Conservation (phyloP, 2,888 invertebrate species). For the Apamea epomidion region DNA sequence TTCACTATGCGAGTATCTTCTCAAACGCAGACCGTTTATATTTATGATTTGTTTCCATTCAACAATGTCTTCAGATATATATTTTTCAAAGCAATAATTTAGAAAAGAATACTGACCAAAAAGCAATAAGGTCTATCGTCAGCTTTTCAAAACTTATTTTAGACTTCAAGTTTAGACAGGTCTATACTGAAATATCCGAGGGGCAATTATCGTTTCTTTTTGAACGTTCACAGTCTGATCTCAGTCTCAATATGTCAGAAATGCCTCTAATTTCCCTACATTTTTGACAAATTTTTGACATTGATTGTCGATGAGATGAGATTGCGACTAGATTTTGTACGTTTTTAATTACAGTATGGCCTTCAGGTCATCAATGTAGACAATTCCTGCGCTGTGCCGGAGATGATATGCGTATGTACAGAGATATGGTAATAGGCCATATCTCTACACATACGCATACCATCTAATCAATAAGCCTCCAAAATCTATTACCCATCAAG, state of each 20-base stretch:
- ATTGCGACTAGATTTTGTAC: too few species aligned
- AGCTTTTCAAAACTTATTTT: not conserved
- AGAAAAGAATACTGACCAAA: not conserved
- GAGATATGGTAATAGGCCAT: conserved; percentile 15
- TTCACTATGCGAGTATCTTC: conserved; percentile 60
- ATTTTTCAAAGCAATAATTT: not conserved
- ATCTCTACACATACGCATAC: conserved; percentile 2
- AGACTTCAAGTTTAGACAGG: not conserved
- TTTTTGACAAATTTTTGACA: too few species aligned
- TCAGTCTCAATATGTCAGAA: too few species aligned
- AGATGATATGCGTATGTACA: not conserved
- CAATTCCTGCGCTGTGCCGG: not conserved
- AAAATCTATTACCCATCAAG: conserved; percentile 51
- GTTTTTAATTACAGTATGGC: too few species aligned
- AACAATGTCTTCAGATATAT: conserved; percentile 21
- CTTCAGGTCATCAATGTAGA: not conserved
- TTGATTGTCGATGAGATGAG: too few species aligned
- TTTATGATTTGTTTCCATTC: conserved; percentile 67
- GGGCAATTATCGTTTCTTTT: too few species aligned
- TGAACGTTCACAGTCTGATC: too few species aligned
- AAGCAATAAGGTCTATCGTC: not conserved
- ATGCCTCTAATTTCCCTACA: too few species aligned
- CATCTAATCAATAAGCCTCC: conserved; percentile 30
- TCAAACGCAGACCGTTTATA: conserved; percentile 63
- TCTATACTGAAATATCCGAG: not conserved